Percentiles rank a stretch among this genome's conserved stretches.
phyloP scores from a whole-genome alignment of 1,140 invertebrate species.

The Tachypleus tridentatus region DNA sequence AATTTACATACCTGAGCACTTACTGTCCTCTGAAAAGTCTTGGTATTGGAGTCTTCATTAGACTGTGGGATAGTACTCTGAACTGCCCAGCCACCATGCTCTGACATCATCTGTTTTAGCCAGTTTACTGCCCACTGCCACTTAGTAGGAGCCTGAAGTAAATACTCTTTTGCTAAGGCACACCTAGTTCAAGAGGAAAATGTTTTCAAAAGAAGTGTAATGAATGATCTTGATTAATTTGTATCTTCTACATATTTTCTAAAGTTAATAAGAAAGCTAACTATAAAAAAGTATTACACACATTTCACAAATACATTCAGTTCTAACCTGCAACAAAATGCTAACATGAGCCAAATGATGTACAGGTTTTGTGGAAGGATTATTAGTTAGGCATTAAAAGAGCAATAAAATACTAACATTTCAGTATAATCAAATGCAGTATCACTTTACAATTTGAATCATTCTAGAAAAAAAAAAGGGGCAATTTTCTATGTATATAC shows the following conservation, averaged over 20 bases:
- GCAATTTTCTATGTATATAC: no score
- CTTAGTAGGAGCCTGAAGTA: constrained; percentile 35
- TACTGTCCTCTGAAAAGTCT: constrained; percentile 40
- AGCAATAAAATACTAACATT: no score
- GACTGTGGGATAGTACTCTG: constrained; percentile 29
- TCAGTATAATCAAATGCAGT: no score
- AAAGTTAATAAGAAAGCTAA: not conserved
- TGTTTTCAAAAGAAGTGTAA: no score
- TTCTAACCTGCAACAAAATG: not conserved
- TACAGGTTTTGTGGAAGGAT: no score
- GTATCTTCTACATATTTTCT: no score
- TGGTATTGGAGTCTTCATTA: constrained; percentile 40
- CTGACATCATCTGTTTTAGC: constrained; percentile 39
- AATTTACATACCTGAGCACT: constrained; percentile 36
- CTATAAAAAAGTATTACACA: not conserved
- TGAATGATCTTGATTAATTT: no score
- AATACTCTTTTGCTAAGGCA: constrained; percentile 33
- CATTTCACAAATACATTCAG: not conserved
- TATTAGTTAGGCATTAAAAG: no score
- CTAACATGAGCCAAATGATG: not conserved
- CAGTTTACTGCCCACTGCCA: constrained; percentile 44
- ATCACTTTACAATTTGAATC: no score
- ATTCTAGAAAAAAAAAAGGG: no score
- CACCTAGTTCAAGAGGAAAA: constrained; percentile 12
- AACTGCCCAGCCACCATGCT: constrained; percentile 31